These are phyloP conservation scores for Passer montanus DNA, from an alignment of 2,113 vertebrate species.

Conservation along the genomic window DNA sequence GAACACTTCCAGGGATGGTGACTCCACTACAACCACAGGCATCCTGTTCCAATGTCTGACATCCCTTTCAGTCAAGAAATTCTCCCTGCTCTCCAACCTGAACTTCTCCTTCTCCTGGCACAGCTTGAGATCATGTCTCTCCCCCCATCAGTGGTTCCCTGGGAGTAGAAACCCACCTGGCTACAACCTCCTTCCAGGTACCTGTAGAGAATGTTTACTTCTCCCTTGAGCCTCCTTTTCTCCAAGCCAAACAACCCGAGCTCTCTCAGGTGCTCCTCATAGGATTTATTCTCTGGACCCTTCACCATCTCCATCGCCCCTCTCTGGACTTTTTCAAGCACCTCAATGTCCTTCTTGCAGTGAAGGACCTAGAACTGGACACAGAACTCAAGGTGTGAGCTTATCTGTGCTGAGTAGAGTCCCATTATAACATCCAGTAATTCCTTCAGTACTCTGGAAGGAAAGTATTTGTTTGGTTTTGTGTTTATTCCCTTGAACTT, in stretches of 20 bases:
- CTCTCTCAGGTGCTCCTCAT: background rate
- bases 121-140: background rate
- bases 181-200: background rate
- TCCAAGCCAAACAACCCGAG: background rate
- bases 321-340: no score
- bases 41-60: background rate
- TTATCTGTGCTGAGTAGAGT: background rate
- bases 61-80: background rate
- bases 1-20: background rate
- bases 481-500: background rate
- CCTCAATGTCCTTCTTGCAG: background rate
- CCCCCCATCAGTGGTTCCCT: background rate
- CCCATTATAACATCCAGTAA: background rate
- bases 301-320: background rate
- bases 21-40: no score
- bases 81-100: background rate
- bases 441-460: background rate
- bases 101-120: background rate
- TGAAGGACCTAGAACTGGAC: background rate
- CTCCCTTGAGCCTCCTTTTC: background rate
- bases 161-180: background rate
- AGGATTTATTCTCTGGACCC: background rate
- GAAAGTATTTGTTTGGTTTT: background rate
- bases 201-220: background rate
- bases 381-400: background rate